These are phyloP conservation scores for Pituophis catenifer DNA, from an alignment of 2,113 vertebrate genomes.

Conservation along the genomic window DNA sequence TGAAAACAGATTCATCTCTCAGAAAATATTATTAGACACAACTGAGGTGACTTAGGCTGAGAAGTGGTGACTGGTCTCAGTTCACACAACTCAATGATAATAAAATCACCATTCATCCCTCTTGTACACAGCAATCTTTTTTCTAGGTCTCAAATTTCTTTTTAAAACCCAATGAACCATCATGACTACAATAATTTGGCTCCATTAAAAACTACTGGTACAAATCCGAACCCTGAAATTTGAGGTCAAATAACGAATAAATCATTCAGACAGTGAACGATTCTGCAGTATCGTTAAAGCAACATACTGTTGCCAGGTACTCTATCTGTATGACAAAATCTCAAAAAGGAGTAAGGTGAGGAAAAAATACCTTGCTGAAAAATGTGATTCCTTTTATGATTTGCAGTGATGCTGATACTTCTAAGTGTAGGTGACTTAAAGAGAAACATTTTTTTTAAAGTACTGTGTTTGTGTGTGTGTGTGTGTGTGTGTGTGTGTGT, in stretches of 20 bases:
- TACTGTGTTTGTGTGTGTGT: background rate
- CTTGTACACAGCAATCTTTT: background rate
- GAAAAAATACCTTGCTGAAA: background rate
- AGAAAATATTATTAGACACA: background rate
- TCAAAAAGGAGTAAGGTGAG: background rate
- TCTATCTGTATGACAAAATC: background rate
- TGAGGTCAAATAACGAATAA: background rate
- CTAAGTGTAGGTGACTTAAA: background rate
- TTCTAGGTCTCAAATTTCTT: background rate
- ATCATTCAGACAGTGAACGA: background rate
- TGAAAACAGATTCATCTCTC: background rate
- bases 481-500: accelerated
- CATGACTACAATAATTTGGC: background rate
- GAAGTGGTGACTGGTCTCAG: background rate
- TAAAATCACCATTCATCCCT: background rate
- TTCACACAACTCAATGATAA: background rate
- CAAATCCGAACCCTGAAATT: background rate
- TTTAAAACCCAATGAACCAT: background rate
- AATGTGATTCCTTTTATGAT: background rate
- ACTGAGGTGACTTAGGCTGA: background rate
- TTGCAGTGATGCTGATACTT: background rate
- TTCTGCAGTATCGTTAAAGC: background rate
- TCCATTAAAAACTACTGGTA: background rate
- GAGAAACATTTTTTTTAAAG: background rate
- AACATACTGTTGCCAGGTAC: background rate